Evolutionary conservation across 2,113 vertebrate genomes (phyloP).

Genomic region (Centropus unirufus): DNA sequence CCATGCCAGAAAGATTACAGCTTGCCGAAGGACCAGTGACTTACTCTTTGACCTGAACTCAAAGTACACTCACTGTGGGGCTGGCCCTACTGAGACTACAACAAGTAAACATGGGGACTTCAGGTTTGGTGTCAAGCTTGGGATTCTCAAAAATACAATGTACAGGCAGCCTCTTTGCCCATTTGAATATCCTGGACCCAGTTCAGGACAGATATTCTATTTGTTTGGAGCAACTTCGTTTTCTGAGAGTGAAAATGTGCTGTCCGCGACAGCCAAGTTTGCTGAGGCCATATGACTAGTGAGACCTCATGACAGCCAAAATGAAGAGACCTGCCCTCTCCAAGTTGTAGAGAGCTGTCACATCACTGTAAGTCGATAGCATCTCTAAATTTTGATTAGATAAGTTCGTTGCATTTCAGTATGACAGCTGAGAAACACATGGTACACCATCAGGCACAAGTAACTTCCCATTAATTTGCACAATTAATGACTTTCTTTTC

Average conservation of each 20-base stretch:
- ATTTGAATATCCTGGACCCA: fast-evolving
- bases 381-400: conserved; percentile 32
- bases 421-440: conserved; percentile 56
- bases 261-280: background rate
- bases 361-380: background rate
- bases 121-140: background rate
- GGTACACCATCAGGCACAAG: conserved; percentile 46
- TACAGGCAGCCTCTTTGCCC: background rate
- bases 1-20: background rate
- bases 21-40: background rate
- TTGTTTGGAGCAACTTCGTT: background rate
- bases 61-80: background rate
- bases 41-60: background rate
- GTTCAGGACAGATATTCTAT: background rate
- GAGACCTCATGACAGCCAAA: conserved; percentile 12
- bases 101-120: background rate
- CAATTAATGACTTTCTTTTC: conserved; percentile 52
- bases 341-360: conserved; percentile 20
- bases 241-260: background rate
- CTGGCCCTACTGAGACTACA: background rate
- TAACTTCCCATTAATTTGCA: conserved; percentile 49
- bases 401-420: conserved; percentile 4
- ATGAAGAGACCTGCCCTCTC: background rate
- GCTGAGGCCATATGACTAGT: background rate
- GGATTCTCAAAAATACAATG: background rate